Base-by-base conservation (phyloP, 2,888 invertebrate genomes). In the Theretra japonica region DNA sequence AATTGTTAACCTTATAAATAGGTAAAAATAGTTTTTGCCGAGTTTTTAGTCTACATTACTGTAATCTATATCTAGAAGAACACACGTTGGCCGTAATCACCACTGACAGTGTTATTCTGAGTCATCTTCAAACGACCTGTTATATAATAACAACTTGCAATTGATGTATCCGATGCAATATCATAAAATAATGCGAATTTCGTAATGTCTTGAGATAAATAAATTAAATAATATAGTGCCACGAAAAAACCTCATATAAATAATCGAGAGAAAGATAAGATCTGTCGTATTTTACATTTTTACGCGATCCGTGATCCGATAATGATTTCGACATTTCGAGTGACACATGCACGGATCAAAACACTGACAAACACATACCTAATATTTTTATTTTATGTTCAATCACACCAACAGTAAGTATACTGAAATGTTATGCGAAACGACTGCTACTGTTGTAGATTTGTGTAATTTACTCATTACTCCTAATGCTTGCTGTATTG, bases 261-360 rank as follows among this genome's bases (percentile, higher is more conserved):
- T 70, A 68, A 72, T 71, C 71, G 62, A 73, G 79, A 78, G 78
- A 75, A 75, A 65, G 80, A 82, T 80, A 78, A 76, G 73, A 58
- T 69, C 69, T 73, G 73, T 80, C 79, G 41, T 25, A 62, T 70
- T 69, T 68, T 68, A 53, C 59, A 50, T 50, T 15, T 57, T 71
- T 71, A 74, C 68, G 62, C 56, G 73, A 73, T 73, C 71, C 62
- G 78, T 65, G 56, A 56, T 25, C 53, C 50, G 70, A 65, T 71
- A 71, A 65, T 25, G 25, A 65, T 56, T 71, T 71, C 19, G 62
- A 53, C 56, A 65, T 71, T 71, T 21, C 53, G 53, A 30, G 15
- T 59, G 33, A 56, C 19, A 23, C 25, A 30, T 28, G n/a, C 53
- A 30, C 53, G n/a, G 21, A 23, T 57, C 23, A 57, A 69, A 57